Evolutionary conservation across 2,797 vertebrate species (phyloP).

Genomic region (Arctocebus calabarensis): DNA sequence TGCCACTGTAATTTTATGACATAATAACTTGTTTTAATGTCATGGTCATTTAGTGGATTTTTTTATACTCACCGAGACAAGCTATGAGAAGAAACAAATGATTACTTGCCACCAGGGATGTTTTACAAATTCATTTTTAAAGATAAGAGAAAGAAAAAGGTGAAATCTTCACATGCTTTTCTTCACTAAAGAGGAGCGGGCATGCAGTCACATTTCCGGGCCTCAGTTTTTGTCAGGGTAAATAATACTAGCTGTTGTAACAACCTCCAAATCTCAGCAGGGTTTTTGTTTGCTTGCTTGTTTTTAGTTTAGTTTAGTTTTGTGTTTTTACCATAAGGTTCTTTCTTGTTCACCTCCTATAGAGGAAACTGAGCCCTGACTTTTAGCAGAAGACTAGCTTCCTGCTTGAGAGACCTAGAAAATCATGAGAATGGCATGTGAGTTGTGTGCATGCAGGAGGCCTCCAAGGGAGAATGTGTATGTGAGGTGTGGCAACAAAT

Average conservation of each 20-base stretch:
- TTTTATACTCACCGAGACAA: constrained; percentile 50
- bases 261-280: neutral
- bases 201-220: neutral
- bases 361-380: no score
- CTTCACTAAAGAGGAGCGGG: neutral
- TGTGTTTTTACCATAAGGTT: neutral
- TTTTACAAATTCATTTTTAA: neutral
- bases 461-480: no score
- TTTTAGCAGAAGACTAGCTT: no score
- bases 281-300: no score
- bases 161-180: neutral
- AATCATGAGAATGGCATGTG: no score
- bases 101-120: neutral
- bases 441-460: no score
- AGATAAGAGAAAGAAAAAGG: neutral
- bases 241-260: neutral
- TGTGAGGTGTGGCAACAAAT: neutral
- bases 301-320: no score
- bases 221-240: neutral
- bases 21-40: constrained; percentile 59
- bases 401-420: no score
- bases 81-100: constrained; percentile 39
- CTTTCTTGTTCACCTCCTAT: neutral
- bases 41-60: neutral
- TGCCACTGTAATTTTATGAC: constrained; percentile 51